Percentiles rank a stretch among this genome's conserved stretches.
Evolutionary conservation across 2,888 invertebrate genomes (phyloP).

Genomic region (Melikaiella ostensackeni): DNA sequence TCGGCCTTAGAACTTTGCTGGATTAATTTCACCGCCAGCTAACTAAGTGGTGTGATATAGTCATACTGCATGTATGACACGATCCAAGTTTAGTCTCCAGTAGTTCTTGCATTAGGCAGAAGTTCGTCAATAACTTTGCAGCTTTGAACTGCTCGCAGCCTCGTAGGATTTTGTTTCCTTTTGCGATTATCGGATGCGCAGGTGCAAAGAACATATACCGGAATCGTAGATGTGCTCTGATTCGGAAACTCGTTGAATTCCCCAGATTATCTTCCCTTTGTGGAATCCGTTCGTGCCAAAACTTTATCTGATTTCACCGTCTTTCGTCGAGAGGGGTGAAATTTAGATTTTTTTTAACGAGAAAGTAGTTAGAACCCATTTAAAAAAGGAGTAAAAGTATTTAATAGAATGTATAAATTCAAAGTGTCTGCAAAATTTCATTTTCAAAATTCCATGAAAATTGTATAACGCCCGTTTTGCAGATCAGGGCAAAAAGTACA

Average conservation of each 20-base stretch:
- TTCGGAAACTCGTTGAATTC: conserved; percentile 17
- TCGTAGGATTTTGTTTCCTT: conserved; percentile 15
- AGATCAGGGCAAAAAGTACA: too few relatives aligned
- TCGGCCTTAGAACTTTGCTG: conserved; percentile 14
- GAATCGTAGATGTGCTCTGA: not conserved
- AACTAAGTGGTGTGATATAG: conserved; percentile 18
- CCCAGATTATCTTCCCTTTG: conserved; percentile 4
- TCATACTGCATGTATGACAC: conserved; percentile 15
- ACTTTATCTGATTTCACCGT: not conserved
- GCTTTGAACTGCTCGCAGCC: conserved; percentile 21
- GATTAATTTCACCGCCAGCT: conserved; percentile 22
- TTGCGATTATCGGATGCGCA: conserved; percentile 14
- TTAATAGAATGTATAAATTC: too few relatives aligned
- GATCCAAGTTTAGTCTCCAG: conserved; percentile 22
- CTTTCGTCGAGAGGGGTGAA: not conserved
- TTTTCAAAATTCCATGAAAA: too few relatives aligned
- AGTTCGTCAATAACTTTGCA: conserved; percentile 24
- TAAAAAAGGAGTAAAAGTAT: too few relatives aligned
- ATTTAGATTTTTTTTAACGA: not conserved
- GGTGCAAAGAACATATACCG: conserved; percentile 14
- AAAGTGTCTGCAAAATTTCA: too few relatives aligned
- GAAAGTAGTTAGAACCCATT: not conserved
- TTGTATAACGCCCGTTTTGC: too few relatives aligned
- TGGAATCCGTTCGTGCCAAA: conserved; percentile 4
- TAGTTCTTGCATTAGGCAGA: conserved; percentile 13